Conservation (phyloP, 2,113 vertebrate genomes). For the Ammospiza caudacuta region DNA sequence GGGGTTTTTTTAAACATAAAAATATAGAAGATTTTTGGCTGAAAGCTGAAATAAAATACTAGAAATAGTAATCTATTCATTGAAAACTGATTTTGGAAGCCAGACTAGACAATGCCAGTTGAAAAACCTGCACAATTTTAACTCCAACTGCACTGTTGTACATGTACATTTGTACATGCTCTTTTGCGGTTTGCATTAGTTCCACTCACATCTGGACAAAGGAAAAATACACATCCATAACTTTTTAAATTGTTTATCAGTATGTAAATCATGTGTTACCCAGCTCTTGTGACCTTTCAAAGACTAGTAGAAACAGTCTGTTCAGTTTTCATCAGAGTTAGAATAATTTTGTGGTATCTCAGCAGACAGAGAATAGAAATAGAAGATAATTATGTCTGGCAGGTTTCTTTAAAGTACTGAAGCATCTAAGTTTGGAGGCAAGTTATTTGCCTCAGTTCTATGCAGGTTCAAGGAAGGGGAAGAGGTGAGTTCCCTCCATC, state of each 20-base stretch:
- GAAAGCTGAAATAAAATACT: neutral
- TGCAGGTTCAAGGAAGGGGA: accelerated
- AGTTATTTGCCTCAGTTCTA: neutral
- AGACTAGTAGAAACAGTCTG: neutral
- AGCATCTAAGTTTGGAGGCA: neutral
- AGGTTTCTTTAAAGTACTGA: neutral
- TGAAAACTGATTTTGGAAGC: neutral
- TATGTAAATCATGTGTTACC: neutral
- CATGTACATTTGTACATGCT: neutral
- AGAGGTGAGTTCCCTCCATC: neutral
- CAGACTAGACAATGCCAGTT: neutral
- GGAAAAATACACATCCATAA: neutral
- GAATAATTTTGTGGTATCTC: neutral
- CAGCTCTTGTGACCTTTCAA: neutral
- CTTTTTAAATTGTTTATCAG: neutral
- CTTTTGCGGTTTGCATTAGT: neutral
- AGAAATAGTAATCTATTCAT: neutral
- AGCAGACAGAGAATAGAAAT: neutral
- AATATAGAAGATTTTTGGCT: neutral
- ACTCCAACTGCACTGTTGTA: neutral
- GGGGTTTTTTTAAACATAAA: neutral
- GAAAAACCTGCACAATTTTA: neutral
- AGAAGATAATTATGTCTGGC: neutral
- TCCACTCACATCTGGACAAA: neutral
- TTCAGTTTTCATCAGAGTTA: neutral